Base-by-base conservation (phyloP, 2,113 vertebrate species). In the Nannobrachium achirus region DNA sequence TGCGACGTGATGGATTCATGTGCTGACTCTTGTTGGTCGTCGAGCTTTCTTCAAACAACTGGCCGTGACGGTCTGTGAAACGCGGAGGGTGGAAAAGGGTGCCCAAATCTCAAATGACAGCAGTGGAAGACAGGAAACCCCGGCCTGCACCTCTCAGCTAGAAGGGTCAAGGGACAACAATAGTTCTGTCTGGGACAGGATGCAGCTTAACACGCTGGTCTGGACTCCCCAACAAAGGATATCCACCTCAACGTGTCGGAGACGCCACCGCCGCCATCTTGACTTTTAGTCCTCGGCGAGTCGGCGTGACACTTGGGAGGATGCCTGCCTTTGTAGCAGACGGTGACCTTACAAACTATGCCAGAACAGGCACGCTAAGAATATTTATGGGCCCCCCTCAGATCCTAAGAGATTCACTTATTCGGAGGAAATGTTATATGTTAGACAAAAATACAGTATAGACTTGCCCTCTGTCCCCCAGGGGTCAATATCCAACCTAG, bases 101-200 rank as follows among this genome's bases (percentile, higher is more conserved):
- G 10, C 25, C 58, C 19, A 11, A 61, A 61, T 59, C 45, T 0
- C 14, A 16, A 8, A 53, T 69, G 15, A 69, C 48, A 63, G 46
- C 61, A 0, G 10, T 18, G 57, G n/a, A 69, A 78, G 79, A 69
- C 80, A 79, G 83, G 84, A 87, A 76, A 75, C 7, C 1, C 8
- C 3, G 2, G 3, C 25, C 18, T n/a, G 42, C 42, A 15, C 53
- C 57, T 52, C 48, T 42, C 15, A 39, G 33, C 33, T 40, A 41
- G 15, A 3, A 0, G 73, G 58, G 73, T 66, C 71, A 53, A 40
- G 56, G 52, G 79, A 66, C 58, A 80, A 78, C 79, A 86, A 82
- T 79, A 75, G 80, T 62, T n/a, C 10, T 40, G 50, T 70, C 40
- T 53, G 53, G 20, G 46, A 76, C 89, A 89, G 90, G 91, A 92